These are phyloP conservation scores for Acipenser oxyrinchus DNA, from an alignment of 2,797 vertebrate genomes.

Conservation along the genomic window DNA sequence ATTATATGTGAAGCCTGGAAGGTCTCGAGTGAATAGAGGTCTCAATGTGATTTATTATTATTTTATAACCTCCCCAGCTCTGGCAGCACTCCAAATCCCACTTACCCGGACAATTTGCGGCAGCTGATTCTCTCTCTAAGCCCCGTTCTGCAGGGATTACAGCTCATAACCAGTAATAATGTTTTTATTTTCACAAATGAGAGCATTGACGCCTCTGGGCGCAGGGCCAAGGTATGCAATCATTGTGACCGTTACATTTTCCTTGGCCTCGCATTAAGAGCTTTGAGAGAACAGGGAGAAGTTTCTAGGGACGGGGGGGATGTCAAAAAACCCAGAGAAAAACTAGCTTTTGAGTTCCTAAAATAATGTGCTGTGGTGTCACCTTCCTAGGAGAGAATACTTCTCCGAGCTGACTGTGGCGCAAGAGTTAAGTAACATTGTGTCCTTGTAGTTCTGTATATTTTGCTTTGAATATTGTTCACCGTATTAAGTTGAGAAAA, in stretches of 20 bases:
- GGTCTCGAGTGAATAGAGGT: no score
- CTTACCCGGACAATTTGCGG: conserved; percentile 40
- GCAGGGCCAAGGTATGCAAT: conserved; percentile 31
- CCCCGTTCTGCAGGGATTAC: conserved; percentile 34
- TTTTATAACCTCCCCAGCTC: conserved; percentile 10
- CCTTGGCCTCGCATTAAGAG: conserved; percentile 29
- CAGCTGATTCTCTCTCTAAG: conserved; percentile 40
- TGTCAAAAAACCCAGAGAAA: conserved; percentile 34
- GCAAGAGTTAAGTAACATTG: no score
- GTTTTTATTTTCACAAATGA: conserved; percentile 47
- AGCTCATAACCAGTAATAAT: conserved; percentile 46
- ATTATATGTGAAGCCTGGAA: no score
- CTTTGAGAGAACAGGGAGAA: conserved; percentile 20
- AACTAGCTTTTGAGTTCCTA: neutral
- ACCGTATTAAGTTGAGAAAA: no score
- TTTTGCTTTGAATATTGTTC: no score
- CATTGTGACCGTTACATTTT: conserved; percentile 35
- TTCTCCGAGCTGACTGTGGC: no score
- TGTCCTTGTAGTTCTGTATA: no score
- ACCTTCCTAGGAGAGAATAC: no score
- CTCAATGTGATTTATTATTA: no score
- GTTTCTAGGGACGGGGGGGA: conserved; percentile 15
- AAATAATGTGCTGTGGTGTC: no score
- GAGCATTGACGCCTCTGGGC: conserved; percentile 42
- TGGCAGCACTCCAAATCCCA: conserved; percentile 29